phyloP scores from a whole-genome alignment of 2,888 invertebrate genomes.

The Hirudinaria manillensis region DNA sequence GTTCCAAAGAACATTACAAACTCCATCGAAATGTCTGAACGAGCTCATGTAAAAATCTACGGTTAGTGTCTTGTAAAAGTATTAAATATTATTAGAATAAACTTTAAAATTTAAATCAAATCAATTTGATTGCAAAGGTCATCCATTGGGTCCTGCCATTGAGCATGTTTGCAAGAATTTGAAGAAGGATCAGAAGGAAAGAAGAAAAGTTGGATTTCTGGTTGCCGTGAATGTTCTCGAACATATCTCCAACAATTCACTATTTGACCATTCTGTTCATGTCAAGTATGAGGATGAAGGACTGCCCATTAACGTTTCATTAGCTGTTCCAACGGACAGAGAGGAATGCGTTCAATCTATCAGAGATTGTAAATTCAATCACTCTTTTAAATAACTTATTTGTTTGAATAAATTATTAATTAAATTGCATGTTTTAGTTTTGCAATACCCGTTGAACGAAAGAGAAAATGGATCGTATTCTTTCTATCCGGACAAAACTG shows the following conservation, averaged over 20 bases:
- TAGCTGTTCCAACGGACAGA: neutral
- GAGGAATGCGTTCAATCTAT: neutral
- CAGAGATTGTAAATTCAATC: neutral
- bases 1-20: neutral
- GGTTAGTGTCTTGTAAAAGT: neutral
- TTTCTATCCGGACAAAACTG: neutral
- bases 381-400: no score
- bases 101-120: no score
- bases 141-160: neutral
- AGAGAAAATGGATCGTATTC: neutral
- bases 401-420: no score
- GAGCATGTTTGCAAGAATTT: neutral
- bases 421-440: neutral
- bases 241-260: neutral
- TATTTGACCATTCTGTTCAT: neutral
- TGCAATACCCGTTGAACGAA: neutral
- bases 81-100: no score
- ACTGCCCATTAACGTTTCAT: neutral
- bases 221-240: neutral
- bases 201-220: neutral
- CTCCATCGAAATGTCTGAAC: neutral
- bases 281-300: neutral
- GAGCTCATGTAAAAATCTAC: slow-evolving; percentile 7
- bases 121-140: neutral
- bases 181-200: neutral